Percentiles rank a stretch among this genome's conserved stretches.
These are phyloP conservation scores for Tenualosa ilisha DNA, from an alignment of 2,797 vertebrate species.

Conservation along the genomic window DNA sequence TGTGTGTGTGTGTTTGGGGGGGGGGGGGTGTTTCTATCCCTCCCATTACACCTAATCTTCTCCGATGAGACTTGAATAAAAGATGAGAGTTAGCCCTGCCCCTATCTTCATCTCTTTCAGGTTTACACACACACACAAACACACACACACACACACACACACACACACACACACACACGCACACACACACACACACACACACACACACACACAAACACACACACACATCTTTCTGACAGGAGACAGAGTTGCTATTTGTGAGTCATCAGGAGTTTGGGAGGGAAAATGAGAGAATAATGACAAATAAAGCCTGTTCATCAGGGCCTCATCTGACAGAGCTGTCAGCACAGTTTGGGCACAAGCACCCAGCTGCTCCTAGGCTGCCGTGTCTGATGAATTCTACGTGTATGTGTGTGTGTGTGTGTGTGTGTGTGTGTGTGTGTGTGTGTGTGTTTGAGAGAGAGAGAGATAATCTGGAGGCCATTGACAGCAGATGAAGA, in stretches of 20 bases:
- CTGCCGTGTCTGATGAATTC: not conserved
- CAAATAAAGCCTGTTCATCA: not conserved
- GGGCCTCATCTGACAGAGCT: not conserved
- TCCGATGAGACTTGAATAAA: slow-evolving; percentile 1
- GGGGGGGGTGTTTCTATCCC: not conserved
- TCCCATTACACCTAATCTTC: not conserved
- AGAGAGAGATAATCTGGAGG: too few species aligned
- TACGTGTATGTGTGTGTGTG: too few species aligned
- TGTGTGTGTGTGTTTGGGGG: not conserved
- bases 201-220: not conserved
- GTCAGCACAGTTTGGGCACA: not conserved
- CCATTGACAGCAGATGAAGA: too few species aligned
- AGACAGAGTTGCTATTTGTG: not conserved
- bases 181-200: not conserved
- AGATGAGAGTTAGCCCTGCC: slow-evolving; percentile 5
- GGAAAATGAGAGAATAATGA: not conserved
- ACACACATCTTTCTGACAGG: not conserved
- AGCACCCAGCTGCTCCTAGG: not conserved
- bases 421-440: too few species aligned
- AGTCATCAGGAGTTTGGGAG: not conserved
- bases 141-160: not conserved
- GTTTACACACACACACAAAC: not conserved
- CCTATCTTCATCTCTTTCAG: not conserved
- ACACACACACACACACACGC: not conserved
- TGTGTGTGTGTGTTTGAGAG: too few species aligned